Percentiles rank a stretch among this genome's conserved stretches.
Evolutionary conservation across 2,113 vertebrate species (phyloP).

Genomic region (Cairina moschata): DNA sequence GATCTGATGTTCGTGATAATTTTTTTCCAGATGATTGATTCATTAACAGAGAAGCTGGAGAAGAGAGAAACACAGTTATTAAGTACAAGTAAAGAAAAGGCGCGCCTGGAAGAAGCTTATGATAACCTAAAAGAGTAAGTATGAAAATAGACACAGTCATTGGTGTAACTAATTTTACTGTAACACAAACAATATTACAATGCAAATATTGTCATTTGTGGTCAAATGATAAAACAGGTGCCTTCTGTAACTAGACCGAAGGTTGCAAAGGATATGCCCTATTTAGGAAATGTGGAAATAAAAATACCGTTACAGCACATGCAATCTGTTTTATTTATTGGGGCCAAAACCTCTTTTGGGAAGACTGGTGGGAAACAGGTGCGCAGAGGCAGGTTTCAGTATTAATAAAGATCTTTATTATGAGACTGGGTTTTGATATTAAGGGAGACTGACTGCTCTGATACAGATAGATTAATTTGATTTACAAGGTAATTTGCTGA

Average conservation of each 20-base stretch:
- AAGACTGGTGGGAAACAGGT: not conserved
- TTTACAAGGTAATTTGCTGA: not conserved
- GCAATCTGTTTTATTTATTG: not conserved
- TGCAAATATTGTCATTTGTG: not conserved
- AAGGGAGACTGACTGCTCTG: not conserved
- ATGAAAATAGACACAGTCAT: not conserved
- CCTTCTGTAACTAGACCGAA: not conserved
- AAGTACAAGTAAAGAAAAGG: constrained; percentile 95
- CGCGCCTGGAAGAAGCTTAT: constrained; percentile 90
- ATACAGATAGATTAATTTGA: not conserved
- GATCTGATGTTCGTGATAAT: constrained; percentile 53
- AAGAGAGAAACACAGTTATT: constrained; percentile 94
- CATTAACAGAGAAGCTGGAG: constrained; percentile 90
- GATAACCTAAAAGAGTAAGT: constrained; percentile 99
- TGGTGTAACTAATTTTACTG: not conserved
- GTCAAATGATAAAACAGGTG: not conserved
- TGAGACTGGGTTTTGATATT: not conserved
- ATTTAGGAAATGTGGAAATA: not conserved
- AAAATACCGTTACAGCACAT: no score
- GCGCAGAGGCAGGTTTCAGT: not conserved
- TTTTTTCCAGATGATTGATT: constrained; percentile 85
- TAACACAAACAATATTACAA: not conserved
- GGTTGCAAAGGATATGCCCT: not conserved
- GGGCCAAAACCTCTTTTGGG: not conserved
- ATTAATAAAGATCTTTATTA: not conserved